These are phyloP conservation scores for Halichoeres trimaculatus DNA, from an alignment of 2,113 vertebrate species.

Conservation along the genomic window DNA sequence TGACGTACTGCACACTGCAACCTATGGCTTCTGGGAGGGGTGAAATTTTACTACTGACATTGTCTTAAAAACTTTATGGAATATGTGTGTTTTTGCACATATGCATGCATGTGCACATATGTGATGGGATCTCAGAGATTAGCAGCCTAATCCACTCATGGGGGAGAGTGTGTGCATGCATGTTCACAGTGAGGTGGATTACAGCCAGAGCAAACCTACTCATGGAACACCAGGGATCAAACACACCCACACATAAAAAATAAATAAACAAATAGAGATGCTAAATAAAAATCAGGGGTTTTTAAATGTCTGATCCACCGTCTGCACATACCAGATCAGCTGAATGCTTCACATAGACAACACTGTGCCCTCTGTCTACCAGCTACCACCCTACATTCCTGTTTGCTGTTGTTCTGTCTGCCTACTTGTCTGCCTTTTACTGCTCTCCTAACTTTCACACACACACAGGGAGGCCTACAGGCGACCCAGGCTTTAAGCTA, in stretches of 20 bases:
- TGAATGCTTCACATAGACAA: slow-evolving; percentile 33
- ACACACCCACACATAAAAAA: slow-evolving; percentile 36
- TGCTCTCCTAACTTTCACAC: slow-evolving; percentile 25
- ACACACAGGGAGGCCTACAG: slow-evolving; percentile 18
- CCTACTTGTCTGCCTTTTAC: slow-evolving; percentile 2
- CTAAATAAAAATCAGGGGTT: slow-evolving; percentile 45
- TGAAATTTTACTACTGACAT: slow-evolving; percentile 48
- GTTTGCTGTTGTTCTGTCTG: background rate
- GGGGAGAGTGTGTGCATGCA: slow-evolving; percentile 24
- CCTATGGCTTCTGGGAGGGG: slow-evolving; percentile 29
- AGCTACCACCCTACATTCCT: slow-evolving; percentile 16
- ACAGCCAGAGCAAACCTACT: slow-evolving; percentile 13
- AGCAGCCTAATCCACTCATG: slow-evolving; percentile 62
- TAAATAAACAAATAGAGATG: slow-evolving; percentile 23
- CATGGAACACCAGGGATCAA: slow-evolving; percentile 57
- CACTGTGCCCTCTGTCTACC: background rate
- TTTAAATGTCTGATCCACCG: slow-evolving; percentile 40
- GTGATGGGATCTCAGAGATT: slow-evolving; percentile 59
- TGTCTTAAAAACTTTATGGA: slow-evolving; percentile 17
- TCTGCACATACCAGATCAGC: slow-evolving; percentile 26
- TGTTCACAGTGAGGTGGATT: background rate
- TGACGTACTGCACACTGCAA: slow-evolving; percentile 2
- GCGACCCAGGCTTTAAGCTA: slow-evolving; percentile 48
- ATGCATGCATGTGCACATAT: slow-evolving; percentile 19
- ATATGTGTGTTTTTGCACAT: slow-evolving; percentile 7